Conservation (phyloP, 2,113 vertebrate genomes). For the Romanogobio albipinnatus region DNA sequence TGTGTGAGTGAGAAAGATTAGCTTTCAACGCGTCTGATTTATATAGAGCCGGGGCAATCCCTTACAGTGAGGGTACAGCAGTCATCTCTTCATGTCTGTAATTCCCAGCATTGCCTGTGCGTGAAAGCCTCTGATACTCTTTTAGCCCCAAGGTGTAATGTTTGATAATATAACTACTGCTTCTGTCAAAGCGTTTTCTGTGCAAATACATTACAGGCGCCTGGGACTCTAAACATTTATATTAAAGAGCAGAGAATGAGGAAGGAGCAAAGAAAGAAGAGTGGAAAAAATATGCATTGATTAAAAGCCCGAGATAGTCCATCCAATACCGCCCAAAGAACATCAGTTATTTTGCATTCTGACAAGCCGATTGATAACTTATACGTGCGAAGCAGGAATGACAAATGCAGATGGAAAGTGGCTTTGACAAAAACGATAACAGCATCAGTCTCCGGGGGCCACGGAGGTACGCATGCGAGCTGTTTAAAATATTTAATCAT, state of each 20-base stretch:
- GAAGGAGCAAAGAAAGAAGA: conserved; percentile 58
- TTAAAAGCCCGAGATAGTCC: conserved; percentile 99
- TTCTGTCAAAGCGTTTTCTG: conserved; percentile 90
- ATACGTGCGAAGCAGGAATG: conserved; percentile 95
- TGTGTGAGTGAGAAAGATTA: conserved; percentile 88
- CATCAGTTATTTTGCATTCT: conserved; percentile 99
- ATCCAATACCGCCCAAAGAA: conserved; percentile 96
- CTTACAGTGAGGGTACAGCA: conserved; percentile 80
- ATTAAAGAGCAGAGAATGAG: conserved; percentile 90
- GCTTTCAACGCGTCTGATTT: conserved; percentile 90
- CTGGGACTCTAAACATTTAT: conserved; percentile 96
- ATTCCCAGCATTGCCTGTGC: conserved; percentile 82
- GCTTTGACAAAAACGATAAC: conserved; percentile 99
- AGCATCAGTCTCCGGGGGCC: conserved; percentile 90
- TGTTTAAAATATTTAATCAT: conserved; percentile 99
- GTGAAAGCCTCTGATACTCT: conserved; percentile 92
- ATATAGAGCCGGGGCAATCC: conserved; percentile 89
- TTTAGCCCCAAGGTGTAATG: conserved; percentile 95
- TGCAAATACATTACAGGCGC: conserved; percentile 91
- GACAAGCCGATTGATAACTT: conserved; percentile 99
- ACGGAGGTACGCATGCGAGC: conserved; percentile 93
- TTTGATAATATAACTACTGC: conserved; percentile 98
- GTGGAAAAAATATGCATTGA: conserved; percentile 98
- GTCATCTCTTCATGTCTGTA: conserved; percentile 80
- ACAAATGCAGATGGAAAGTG: conserved; percentile 99